Percentiles rank a stretch among this genome's conserved stretches.
Evolutionary conservation across 2,888 invertebrate genomes (phyloP).

Genomic region (Thera britannica): DNA sequence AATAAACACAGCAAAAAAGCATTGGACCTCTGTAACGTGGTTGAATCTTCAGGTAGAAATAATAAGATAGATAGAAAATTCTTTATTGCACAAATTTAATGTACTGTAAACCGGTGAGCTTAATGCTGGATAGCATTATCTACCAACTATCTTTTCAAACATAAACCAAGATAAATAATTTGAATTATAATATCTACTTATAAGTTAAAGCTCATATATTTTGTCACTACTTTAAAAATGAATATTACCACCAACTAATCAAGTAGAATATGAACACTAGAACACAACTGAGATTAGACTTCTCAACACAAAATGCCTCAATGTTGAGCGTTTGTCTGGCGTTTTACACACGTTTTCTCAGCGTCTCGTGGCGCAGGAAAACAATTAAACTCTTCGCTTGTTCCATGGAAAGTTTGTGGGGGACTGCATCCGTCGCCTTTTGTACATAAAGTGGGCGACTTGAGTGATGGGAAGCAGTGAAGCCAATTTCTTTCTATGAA

Average conservation of each 20-base stretch:
- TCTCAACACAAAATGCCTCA: constrained; percentile 61
- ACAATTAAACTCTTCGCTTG: constrained; percentile 81
- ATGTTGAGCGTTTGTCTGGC: constrained; percentile 50
- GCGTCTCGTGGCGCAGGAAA: constrained; percentile 67
- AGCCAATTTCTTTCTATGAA: constrained; percentile 34
- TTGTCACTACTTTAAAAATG: background rate
- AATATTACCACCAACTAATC: background rate
- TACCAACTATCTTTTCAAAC: too few species aligned
- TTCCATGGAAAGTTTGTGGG: constrained; percentile 69
- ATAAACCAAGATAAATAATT: too few species aligned
- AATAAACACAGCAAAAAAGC: too few species aligned
- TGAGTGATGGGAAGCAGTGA: constrained; percentile 46
- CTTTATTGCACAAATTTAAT: too few species aligned
- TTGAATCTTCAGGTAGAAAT: too few species aligned
- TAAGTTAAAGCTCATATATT: background rate
- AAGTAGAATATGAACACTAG: constrained; percentile 6
- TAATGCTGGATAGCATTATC: too few species aligned
- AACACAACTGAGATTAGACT: constrained; percentile 72
- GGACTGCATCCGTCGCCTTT: constrained; percentile 69
- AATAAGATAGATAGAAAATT: too few species aligned
- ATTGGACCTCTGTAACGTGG: too few species aligned
- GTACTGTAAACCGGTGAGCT: too few species aligned
- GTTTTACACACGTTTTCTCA: constrained; percentile 70
- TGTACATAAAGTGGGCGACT: constrained; percentile 57
- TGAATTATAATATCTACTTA: too few species aligned